Conservation (phyloP, 2,888 invertebrate species). For the Nasonovia ribisnigri region DNA sequence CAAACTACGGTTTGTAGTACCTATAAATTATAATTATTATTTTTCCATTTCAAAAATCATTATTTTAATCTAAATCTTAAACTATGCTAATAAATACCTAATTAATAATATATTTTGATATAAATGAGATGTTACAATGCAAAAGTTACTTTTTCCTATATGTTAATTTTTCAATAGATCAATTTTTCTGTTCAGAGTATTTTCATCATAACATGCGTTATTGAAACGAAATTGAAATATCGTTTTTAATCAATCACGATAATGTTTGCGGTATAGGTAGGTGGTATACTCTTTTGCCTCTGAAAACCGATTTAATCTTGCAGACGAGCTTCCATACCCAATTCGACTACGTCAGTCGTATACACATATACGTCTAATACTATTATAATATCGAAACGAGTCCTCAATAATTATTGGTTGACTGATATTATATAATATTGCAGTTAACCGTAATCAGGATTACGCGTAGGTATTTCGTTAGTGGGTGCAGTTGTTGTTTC, state of each 20-base stretch:
- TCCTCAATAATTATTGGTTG: not conserved
- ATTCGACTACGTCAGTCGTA: not conserved
- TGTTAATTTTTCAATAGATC: no score
- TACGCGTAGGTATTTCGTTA: not conserved
- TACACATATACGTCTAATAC: no score
- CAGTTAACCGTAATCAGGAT: not conserved
- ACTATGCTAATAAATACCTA: no score
- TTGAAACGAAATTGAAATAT: not conserved
- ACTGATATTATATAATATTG: not conserved
- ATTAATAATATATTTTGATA: no score
- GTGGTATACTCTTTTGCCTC: not conserved
- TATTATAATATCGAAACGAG: not conserved
- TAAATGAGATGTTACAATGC: no score
- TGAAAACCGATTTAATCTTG: not conserved
- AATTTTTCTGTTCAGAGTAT: no score
- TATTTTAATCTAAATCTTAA: no score
- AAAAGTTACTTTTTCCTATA: no score
- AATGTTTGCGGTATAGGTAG: not conserved
- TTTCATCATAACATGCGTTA: not conserved
- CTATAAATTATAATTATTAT: not conserved
- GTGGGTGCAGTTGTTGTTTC: not conserved
- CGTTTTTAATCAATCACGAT: not conserved
- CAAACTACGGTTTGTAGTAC: not conserved
- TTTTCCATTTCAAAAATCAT: not conserved
- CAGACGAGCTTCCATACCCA: not conserved